phyloP scores from a whole-genome alignment of 2,113 vertebrate genomes.

The Anguilla japonica region DNA sequence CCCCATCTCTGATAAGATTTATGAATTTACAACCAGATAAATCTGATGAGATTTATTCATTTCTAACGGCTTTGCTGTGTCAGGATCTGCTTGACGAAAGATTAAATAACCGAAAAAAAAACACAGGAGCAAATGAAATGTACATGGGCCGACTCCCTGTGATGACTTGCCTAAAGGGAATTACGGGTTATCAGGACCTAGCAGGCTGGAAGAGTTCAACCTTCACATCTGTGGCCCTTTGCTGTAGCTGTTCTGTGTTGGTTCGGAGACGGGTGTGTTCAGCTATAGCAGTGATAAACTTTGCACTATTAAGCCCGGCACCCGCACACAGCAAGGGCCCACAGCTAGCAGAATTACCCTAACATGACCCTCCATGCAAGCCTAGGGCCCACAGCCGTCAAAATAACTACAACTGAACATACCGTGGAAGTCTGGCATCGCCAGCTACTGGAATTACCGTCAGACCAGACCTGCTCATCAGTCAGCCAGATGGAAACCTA shows the following conservation, averaged over 20 bases:
- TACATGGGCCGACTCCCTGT: background rate
- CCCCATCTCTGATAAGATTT: background rate
- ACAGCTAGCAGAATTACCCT: background rate
- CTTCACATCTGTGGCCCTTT: background rate
- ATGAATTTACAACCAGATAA: background rate
- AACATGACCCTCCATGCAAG: background rate
- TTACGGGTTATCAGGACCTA: background rate
- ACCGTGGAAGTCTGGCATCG: background rate
- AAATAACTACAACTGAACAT: background rate
- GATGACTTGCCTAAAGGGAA: background rate
- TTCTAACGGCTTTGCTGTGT: background rate
- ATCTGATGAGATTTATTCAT: background rate
- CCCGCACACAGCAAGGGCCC: background rate
- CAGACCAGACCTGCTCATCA: background rate
- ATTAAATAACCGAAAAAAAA: background rate
- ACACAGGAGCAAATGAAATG: background rate
- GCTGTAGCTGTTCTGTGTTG: background rate
- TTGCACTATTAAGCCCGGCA: background rate
- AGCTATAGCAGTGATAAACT: background rate
- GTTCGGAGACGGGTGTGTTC: background rate
- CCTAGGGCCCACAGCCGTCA: background rate
- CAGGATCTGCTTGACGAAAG: constrained; percentile 5
- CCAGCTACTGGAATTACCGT: background rate
- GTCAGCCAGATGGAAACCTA: background rate
- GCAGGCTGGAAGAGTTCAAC: background rate